Base-by-base conservation (phyloP, 2,113 vertebrate genomes). In the Plestiodon gilberti region DNA sequence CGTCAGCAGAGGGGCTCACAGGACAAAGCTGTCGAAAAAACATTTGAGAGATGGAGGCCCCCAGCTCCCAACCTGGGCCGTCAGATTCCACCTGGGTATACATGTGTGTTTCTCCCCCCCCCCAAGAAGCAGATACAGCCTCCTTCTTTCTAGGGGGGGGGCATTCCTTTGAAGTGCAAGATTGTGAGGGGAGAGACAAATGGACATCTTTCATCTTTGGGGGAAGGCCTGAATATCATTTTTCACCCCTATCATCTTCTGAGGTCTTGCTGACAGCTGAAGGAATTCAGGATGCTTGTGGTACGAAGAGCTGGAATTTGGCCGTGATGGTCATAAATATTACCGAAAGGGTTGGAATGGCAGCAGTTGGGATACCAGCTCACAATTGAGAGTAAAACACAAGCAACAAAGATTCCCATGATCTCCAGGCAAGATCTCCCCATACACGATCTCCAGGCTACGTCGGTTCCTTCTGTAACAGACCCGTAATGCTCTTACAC, bases 241-340 rank as follows among this genome's bases (percentile, higher is more conserved):
- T 75, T 62, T 71, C 30, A 59, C 67, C 30, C 77, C 78, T 0
- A 1, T 69, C 82, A 55, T 33, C 22, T 6, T 81, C 84, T 57
- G 85, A 65, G 5, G 30, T 25, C 0, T 3, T 52, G 71, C 48
- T 25, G 64, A 71, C 59, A 83, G 75, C 80, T 30, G 57, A 82
- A 0, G 0, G 61, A 35, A 80, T 75, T 57, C 33, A 79, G 10
- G 43, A 6, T 65, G 33, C 76, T 57, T 20, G 2, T 33, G 30
- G 20, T 55, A 73, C 1, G 0, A 1, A n/a, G n/a, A 15, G 22
- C 0, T 7, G 55, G 57, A 38, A 43, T 57, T 35, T 80, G 80
- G 73, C 88, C 85, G 18, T 17, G 83, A 76, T 33, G 33, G 78
- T 35, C 91, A 85, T 89, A 89, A 93, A 88, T 71, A 73, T 73